Conservation (phyloP, 2,113 vertebrate genomes). For the western clawed frog (Xenopus tropicalis) region UCB_Xtro_10.0 CM004450.2:88503001-88503500, state of each 20-base stretch:
- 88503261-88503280: slow-evolving; percentile 5
- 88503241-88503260: background rate
- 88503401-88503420: slow-evolving; percentile 3
- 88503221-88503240: slow-evolving; percentile 9
- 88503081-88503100: too few relatives aligned
- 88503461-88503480: slow-evolving; percentile 30
- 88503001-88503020: too few relatives aligned
- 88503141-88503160: too few relatives aligned
- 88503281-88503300: slow-evolving; percentile 16
- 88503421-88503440: slow-evolving; percentile 38
- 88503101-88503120: too few relatives aligned
- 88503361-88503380: slow-evolving; percentile 21
- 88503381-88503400: slow-evolving; percentile 18
- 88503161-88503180: too few relatives aligned
- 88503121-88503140: too few relatives aligned
- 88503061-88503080: too few relatives aligned
- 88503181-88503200: background rate
- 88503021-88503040: too few relatives aligned
- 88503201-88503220: background rate
- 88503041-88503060: too few relatives aligned
- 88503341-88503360: slow-evolving; percentile 36
- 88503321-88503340: slow-evolving; percentile 19
- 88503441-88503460: slow-evolving; percentile 29
- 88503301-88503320: slow-evolving; percentile 15
- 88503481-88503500: slow-evolving; percentile 7